Percentiles rank a stretch among this genome's conserved stretches.
Conservation (phyloP, 2,113 vertebrate species). For the Chaetodon auriga region DNA sequence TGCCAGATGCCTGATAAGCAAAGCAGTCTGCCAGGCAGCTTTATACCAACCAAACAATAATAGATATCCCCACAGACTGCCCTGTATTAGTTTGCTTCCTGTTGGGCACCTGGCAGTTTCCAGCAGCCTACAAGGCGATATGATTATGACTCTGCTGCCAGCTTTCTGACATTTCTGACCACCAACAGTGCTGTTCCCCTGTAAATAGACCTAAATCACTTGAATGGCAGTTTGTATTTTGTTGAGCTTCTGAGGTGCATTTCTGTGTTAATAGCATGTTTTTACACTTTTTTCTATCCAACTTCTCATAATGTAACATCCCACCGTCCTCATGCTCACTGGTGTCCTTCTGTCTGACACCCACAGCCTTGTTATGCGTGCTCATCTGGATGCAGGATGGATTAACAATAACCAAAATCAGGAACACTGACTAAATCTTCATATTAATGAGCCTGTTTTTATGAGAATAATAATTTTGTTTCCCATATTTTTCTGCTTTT, state of each 20-base stretch:
- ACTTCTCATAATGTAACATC: not conserved
- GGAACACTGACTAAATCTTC: not conserved
- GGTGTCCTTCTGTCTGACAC: not conserved
- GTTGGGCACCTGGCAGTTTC: conserved; percentile 44
- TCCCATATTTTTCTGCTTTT: not conserved
- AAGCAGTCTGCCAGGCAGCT: conserved; percentile 48
- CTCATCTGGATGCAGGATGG: too few species aligned
- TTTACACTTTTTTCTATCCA: not conserved
- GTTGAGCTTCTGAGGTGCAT: not conserved
- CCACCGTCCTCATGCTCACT: not conserved
- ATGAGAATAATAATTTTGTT: not conserved
- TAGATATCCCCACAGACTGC: conserved; percentile 45
- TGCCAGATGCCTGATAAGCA: conserved; percentile 52
- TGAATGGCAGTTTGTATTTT: not conserved
- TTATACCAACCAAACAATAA: conserved; percentile 35
- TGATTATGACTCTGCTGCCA: conserved; percentile 31
- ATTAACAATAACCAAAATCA: too few species aligned
- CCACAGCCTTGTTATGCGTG: not conserved
- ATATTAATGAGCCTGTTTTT: not conserved
- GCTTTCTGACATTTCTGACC: conserved; percentile 27
- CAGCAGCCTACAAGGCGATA: conserved; percentile 8
- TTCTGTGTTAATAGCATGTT: not conserved
- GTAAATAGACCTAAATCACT: not conserved
- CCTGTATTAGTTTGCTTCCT: conserved; percentile 34
- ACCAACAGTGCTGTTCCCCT: not conserved